These are phyloP conservation scores for Lophius piscatorius DNA, from an alignment of 2,113 vertebrate species.

Conservation along the genomic window DNA sequence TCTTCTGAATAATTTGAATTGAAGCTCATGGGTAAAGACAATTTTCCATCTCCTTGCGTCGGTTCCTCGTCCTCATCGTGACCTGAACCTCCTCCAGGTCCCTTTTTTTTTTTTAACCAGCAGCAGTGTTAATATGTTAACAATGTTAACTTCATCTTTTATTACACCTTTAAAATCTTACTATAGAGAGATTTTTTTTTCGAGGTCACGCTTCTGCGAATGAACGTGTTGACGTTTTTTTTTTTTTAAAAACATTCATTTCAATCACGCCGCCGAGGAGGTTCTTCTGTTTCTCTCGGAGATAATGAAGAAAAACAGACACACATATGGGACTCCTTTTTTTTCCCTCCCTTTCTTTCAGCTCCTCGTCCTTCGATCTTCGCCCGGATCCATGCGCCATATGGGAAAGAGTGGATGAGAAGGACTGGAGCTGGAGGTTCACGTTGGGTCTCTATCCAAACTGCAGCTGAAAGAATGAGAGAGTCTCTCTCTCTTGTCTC, in stretches of 20 bases:
- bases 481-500: slow-evolving; percentile 54
- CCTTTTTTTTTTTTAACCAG: no score
- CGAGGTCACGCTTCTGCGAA: no score
- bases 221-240: no score
- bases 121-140: no score
- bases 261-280: slow-evolving; percentile 71
- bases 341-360: slow-evolving; percentile 6
- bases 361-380: slow-evolving; percentile 66
- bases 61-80: no score
- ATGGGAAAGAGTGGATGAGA: slow-evolving; percentile 79
- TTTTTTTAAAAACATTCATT: slow-evolving; percentile 68
- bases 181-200: no score
- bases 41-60: no score
- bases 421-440: slow-evolving; percentile 65
- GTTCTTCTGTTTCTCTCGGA: slow-evolving; percentile 76
- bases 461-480: slow-evolving; percentile 65
- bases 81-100: no score
- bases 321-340: slow-evolving; percentile 79
- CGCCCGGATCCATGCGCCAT: slow-evolving; percentile 80
- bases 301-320: slow-evolving; percentile 81
- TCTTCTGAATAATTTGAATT: no score
- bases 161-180: no score
- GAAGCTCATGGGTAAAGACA: no score
- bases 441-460: slow-evolving; percentile 65
- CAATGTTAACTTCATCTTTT: no score